These are phyloP conservation scores for Stenchaetothrips biformis DNA, from an alignment of 2,888 invertebrate species.

Conservation along the genomic window DNA sequence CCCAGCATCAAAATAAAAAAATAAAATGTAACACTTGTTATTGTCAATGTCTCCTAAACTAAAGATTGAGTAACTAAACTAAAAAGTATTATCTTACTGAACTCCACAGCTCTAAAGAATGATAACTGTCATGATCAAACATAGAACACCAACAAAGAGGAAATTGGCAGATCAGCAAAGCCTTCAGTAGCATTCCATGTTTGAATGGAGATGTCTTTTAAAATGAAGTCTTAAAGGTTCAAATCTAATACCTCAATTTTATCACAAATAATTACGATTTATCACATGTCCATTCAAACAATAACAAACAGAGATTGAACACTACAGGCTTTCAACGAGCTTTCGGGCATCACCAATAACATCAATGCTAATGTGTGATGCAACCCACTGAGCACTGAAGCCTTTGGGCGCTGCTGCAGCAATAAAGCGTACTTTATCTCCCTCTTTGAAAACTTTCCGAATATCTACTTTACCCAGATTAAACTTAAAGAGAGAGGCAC, in stretches of 20 bases:
- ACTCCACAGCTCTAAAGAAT: too few species aligned
- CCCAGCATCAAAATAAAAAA: too few species aligned
- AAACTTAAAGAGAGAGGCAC: not conserved
- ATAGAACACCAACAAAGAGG: too few species aligned
- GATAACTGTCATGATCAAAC: too few species aligned
- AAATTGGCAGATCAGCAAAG: too few species aligned
- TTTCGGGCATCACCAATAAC: not conserved
- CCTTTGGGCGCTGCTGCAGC: slow-evolving; percentile 4
- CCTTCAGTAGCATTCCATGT: not conserved
- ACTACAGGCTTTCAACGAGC: not conserved
- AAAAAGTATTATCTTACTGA: too few species aligned
- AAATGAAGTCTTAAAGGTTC: not conserved
- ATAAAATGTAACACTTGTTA: too few species aligned
- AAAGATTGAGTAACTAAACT: too few species aligned
- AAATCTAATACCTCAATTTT: not conserved
- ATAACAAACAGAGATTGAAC: not conserved
- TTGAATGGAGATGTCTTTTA: not conserved
- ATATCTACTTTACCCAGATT: not conserved
- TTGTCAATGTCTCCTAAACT: too few species aligned
- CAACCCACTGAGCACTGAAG: not conserved
- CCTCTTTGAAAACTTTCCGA: slow-evolving; percentile 2
- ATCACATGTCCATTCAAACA: not conserved
- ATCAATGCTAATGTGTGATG: not conserved
- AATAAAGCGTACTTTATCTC: slow-evolving; percentile 9
- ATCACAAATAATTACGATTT: not conserved